Conservation (phyloP, 2,113 vertebrate genomes). For the Oxyruncus cristatus region DNA sequence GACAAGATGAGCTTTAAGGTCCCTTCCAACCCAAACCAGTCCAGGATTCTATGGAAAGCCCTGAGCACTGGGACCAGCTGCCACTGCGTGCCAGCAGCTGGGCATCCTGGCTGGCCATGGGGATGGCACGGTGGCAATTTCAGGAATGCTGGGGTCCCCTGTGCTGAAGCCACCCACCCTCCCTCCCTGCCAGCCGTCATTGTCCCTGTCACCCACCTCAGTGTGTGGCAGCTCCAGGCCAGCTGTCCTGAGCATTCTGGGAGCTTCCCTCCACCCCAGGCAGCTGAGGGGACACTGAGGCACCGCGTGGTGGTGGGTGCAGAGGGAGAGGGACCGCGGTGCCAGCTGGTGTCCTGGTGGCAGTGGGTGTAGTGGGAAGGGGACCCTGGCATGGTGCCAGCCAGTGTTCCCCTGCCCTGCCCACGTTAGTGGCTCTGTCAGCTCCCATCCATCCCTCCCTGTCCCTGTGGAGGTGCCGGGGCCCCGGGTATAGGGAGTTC, state of each 20-base stretch:
- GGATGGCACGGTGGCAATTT: not conserved
- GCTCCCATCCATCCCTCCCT: not conserved
- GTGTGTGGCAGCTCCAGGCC: not conserved
- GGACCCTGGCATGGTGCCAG: rapidly evolving
- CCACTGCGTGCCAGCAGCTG: not conserved
- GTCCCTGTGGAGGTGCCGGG: not conserved
- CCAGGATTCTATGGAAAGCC: not conserved
- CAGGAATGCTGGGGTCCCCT: not conserved
- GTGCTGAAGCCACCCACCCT: not conserved
- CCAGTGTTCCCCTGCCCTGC: not conserved
- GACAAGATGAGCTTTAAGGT: not conserved
- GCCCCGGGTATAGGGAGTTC: not conserved
- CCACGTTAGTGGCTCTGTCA: rapidly evolving
- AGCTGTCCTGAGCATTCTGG: rapidly evolving
- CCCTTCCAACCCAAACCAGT: not conserved
- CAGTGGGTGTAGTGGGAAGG: rapidly evolving
- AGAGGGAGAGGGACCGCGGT: rapidly evolving
- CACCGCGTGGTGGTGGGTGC: rapidly evolving
- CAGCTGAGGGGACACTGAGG: not conserved
- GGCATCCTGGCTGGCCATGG: not conserved
- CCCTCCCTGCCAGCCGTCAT: not conserved
- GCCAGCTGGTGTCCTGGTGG: not conserved
- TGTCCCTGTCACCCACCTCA: not conserved
- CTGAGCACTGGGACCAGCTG: not conserved
- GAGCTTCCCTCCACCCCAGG: not conserved